Percentiles rank a stretch among this genome's conserved stretches.
Conservation (phyloP, 2,888 invertebrate genomes). For the Notocelia uddmanniana region DNA sequence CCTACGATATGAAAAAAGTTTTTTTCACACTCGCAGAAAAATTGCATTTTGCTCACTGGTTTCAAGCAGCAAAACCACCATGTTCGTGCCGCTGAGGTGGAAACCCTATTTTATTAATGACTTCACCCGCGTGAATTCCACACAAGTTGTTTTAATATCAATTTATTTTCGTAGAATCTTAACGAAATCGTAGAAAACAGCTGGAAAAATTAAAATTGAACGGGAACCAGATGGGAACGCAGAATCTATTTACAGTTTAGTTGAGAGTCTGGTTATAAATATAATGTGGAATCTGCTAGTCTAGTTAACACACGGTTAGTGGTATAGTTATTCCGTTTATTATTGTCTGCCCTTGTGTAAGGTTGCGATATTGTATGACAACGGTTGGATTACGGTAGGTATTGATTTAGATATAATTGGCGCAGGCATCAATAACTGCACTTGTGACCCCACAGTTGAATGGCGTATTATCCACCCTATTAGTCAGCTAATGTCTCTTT, state of each 20-base stretch:
- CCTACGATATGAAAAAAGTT: no score
- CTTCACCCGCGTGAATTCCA: not conserved
- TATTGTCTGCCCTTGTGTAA: constrained; percentile 25
- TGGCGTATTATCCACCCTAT: no score
- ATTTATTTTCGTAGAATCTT: constrained; percentile 17
- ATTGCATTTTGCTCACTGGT: no score
- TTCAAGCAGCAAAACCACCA: no score
- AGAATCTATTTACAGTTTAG: constrained; percentile 26
- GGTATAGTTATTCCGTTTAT: not conserved
- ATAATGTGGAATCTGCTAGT: constrained; percentile 5
- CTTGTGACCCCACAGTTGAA: no score
- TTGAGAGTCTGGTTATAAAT: constrained; percentile 18
- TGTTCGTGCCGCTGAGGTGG: no score
- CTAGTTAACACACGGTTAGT: constrained; percentile 1
- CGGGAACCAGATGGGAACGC: not conserved
- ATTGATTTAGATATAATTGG: not conserved
- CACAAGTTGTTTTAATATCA: constrained; percentile 1
- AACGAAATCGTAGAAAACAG: constrained; percentile 22
- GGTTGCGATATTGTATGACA: constrained; percentile 16
- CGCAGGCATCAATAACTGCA: no score
- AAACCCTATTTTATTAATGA: no score
- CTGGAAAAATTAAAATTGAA: constrained; percentile 29
- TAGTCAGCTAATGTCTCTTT: no score
- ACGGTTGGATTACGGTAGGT: not conserved
- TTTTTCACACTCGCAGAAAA: no score